Percentiles rank a stretch among this genome's conserved stretches.
Conservation (phyloP, 2,797 vertebrate species). For the Xenentodon cancila region DNA sequence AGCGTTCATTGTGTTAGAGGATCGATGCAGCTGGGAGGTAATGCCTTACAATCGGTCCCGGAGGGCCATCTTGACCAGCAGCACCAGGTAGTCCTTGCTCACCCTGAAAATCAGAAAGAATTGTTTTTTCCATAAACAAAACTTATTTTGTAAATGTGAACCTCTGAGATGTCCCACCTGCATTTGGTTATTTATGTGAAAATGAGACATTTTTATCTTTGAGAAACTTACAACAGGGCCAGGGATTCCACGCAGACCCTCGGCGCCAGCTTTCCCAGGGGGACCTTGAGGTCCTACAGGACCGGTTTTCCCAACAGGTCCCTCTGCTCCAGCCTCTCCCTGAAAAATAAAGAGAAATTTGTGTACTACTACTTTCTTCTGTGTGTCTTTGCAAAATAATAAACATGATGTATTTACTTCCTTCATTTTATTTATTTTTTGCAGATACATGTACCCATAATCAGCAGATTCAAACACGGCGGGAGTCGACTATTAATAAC, state of each 20-base stretch:
- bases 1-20: not conserved
- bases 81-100: slow-evolving; percentile 96
- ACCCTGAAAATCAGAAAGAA: slow-evolving; percentile 80
- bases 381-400: not conserved
- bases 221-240: slow-evolving; percentile 91
- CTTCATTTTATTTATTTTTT: not conserved
- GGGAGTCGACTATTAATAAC: too few species aligned
- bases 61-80: slow-evolving; percentile 93
- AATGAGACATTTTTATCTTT: too few species aligned
- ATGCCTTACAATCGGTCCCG: slow-evolving; percentile 91
- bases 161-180: not conserved
- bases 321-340: slow-evolving; percentile 95
- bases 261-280: slow-evolving; percentile 91
- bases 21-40: not conserved
- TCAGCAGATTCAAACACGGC: too few species aligned
- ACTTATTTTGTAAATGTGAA: too few species aligned
- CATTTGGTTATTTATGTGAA: not conserved
- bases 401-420: not conserved
- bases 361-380: not conserved
- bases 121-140: too few species aligned
- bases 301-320: slow-evolving; percentile 94
- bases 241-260: slow-evolving; percentile 96
- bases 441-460: not conserved
- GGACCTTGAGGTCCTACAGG: slow-evolving; percentile 95
- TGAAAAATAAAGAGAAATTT: slow-evolving; percentile 54